phyloP scores from a whole-genome alignment of 2,113 vertebrate genomes.

The Campylomormyrus tamandua region DNA sequence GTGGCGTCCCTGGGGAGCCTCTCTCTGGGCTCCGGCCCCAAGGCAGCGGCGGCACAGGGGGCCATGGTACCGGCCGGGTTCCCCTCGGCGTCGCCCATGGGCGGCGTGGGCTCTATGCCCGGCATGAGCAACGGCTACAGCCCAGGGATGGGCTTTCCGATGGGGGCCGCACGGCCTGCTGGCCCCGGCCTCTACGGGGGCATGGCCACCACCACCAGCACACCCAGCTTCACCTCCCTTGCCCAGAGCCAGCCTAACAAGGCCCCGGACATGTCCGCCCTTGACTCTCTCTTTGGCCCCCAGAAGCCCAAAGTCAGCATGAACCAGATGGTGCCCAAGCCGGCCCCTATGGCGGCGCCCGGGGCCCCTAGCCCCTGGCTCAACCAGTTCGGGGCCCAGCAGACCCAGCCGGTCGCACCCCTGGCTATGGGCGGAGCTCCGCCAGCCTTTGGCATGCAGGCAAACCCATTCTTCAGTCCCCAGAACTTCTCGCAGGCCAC shows the following conservation, averaged over 20 bases:
- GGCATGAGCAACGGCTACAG: constrained; percentile 75
- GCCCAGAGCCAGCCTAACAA: constrained; percentile 59
- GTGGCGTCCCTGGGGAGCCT: constrained; percentile 76
- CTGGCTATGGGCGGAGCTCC: constrained; percentile 61
- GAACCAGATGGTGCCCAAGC: constrained; percentile 83
- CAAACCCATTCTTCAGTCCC: constrained; percentile 92
- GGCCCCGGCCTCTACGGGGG: constrained; percentile 70
- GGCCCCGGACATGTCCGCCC: constrained; percentile 75
- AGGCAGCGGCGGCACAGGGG: constrained; percentile 53
- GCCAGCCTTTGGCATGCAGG: constrained; percentile 80
- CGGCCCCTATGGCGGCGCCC: constrained; percentile 23
- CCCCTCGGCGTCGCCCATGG: constrained; percentile 59
- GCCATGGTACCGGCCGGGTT: constrained; percentile 58
- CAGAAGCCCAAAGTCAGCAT: constrained; percentile 90
- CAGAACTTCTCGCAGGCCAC: constrained; percentile 82
- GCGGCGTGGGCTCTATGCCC: constrained; percentile 55
- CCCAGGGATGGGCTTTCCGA: constrained; percentile 69
- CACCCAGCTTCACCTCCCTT: constrained; percentile 74
- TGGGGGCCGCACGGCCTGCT: constrained; percentile 60
- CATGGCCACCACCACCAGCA: constrained; percentile 63
- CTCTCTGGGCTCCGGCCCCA: constrained; percentile 60
- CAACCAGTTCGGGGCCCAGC: constrained; percentile 72
- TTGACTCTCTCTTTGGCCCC: constrained; percentile 84
- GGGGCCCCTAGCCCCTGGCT: constrained; percentile 70
- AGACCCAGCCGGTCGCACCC: constrained; percentile 56